Percentiles rank a stretch among this genome's conserved stretches.
These are phyloP conservation scores for Chymomyza fuscimana DNA, from an alignment of 2,888 invertebrate genomes.

Conservation along the genomic window DNA sequence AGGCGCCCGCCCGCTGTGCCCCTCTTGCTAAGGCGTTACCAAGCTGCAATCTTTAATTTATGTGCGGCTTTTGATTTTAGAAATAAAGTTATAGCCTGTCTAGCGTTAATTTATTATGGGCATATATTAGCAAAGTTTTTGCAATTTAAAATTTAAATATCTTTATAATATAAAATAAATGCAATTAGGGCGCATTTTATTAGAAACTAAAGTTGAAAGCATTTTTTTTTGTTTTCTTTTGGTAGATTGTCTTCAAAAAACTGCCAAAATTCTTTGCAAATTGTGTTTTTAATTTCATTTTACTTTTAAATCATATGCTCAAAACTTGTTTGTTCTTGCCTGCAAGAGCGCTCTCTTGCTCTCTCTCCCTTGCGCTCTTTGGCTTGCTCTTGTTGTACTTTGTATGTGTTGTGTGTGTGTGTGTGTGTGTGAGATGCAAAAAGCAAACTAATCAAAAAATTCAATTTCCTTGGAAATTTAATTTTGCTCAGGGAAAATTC, in stretches of 20 bases:
- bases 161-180: background rate
- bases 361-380: conserved; percentile 26
- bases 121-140: conserved; percentile 1
- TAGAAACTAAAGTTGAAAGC: background rate
- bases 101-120: background rate
- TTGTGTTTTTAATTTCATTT: conserved; percentile 67
- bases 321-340: background rate
- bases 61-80: background rate
- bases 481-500: conserved; percentile 74
- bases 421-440: conserved; percentile 64
- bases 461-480: conserved; percentile 75
- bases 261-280: background rate
- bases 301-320: conserved; percentile 67
- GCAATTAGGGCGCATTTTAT: background rate
- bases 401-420: conserved; percentile 49
- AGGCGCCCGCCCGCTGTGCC: background rate
- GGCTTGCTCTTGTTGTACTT: background rate
- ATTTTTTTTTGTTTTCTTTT: background rate
- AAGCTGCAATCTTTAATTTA: background rate
- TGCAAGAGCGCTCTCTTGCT: background rate
- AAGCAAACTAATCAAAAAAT: conserved; percentile 78
- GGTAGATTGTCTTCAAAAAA: background rate
- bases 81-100: background rate
- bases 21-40: background rate
- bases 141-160: conserved; percentile 2